These are phyloP conservation scores for Orycteropus afer DNA, from an alignment of 2,113 vertebrate genomes.

Conservation along the genomic window DNA sequence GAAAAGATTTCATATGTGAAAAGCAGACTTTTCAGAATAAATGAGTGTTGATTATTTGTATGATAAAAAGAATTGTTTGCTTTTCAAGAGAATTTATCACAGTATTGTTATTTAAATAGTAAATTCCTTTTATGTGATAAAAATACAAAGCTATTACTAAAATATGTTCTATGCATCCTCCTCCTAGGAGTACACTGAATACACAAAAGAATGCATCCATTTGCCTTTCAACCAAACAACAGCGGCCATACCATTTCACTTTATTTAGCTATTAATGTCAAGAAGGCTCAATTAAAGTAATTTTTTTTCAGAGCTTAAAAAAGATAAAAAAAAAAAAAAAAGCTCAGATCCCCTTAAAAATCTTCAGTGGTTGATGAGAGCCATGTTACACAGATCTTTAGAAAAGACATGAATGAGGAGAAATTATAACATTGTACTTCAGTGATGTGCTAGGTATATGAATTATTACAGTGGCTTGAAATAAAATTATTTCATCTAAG, in stretches of 20 bases:
- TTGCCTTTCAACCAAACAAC: slow-evolving; percentile 21
- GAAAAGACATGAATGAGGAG: neutral
- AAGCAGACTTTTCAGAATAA: slow-evolving; percentile 42
- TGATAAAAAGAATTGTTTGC: neutral
- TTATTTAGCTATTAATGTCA: slow-evolving; percentile 54
- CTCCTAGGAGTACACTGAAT: neutral
- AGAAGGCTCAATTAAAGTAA: slow-evolving; percentile 1
- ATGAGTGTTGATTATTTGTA: neutral
- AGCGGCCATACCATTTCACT: neutral
- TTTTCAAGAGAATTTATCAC: slow-evolving; percentile 27
- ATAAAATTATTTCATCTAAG: slow-evolving; percentile 48
- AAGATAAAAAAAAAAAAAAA: neutral
- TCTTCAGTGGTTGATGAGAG: neutral
- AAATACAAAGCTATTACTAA: slow-evolving; percentile 56
- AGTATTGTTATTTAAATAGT: slow-evolving; percentile 25
- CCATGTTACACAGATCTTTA: neutral
- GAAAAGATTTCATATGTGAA: slow-evolving; percentile 11
- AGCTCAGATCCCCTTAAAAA: slow-evolving; percentile 44
- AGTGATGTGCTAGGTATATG: neutral
- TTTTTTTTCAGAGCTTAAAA: neutral
- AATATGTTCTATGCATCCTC: neutral
- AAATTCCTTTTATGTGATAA: slow-evolving; percentile 1
- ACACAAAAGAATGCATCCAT: neutral
- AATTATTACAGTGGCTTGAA: neutral
- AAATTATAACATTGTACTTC: neutral